These are phyloP conservation scores for Leptobrachium leishanense DNA, from an alignment of 2,113 vertebrate species.

Conservation along the genomic window DNA sequence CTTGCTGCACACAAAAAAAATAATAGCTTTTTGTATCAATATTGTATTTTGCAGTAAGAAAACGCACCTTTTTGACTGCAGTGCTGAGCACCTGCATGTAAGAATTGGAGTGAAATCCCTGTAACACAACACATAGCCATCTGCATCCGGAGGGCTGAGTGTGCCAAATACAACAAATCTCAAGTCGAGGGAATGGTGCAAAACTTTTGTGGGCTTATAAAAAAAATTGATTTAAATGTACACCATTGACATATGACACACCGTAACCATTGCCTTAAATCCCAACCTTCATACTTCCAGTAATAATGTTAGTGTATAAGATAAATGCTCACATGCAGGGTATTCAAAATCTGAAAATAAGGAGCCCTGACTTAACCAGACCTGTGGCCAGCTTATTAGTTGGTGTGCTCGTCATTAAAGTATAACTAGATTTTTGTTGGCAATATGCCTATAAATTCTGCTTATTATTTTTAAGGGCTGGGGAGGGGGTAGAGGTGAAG, in stretches of 20 bases:
- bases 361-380: neutral
- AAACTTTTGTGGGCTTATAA: neutral
- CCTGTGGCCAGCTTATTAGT: neutral
- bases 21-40: neutral
- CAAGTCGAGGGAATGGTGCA: neutral
- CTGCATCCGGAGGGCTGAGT: neutral
- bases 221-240: neutral
- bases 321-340: neutral
- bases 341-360: neutral
- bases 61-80: neutral
- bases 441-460: neutral
- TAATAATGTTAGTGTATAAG: neutral
- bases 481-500: too few species aligned
- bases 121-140: neutral
- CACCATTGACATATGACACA: neutral
- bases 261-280: neutral
- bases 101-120: neutral
- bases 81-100: neutral
- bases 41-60: neutral
- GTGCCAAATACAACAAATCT: neutral
- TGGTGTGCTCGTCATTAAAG: neutral
- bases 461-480: too few species aligned
- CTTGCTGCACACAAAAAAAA: neutral
- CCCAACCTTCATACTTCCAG: neutral
- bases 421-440: constrained; percentile 8